phyloP scores from a whole-genome alignment of 2,113 vertebrate genomes.

The Bettongia penicillata region DNA sequence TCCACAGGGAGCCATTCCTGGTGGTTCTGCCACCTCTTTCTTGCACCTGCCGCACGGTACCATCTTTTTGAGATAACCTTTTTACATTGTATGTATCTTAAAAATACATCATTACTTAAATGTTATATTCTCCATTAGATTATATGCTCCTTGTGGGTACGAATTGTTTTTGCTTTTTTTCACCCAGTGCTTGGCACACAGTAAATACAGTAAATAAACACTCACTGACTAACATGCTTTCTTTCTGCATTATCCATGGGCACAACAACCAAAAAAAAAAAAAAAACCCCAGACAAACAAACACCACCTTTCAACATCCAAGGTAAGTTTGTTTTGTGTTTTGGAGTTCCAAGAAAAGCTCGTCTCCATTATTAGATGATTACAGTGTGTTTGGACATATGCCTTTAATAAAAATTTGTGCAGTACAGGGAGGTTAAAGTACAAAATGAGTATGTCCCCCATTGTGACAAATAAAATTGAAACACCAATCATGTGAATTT shows the following conservation, averaged over 20 bases:
- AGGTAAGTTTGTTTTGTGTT: conserved; percentile 30
- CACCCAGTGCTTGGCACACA: neutral
- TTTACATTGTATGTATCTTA: neutral
- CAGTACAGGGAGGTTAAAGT: conserved; percentile 47
- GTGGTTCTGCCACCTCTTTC: neutral
- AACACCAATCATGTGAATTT: conserved; percentile 46
- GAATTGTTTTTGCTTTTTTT: neutral
- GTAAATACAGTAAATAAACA: neutral
- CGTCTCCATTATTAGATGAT: conserved; percentile 66
- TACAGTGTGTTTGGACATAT: conserved; percentile 44
- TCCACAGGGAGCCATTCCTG: neutral
- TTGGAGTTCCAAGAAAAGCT: conserved; percentile 41
- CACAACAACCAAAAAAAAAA: neutral
- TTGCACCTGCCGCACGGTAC: neutral
- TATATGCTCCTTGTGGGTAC: neutral
- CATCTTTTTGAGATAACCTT: neutral
- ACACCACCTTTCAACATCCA: conserved; percentile 15
- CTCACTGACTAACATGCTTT: neutral
- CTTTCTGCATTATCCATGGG: neutral
- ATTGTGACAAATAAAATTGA: conserved; percentile 47
- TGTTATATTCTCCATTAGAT: neutral
- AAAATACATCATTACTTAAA: neutral
- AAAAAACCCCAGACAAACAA: too few species aligned
- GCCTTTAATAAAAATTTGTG: conserved; percentile 70
- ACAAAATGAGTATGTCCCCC: conserved; percentile 50